Evolutionary conservation across 1,140 invertebrate genomes (phyloP).

Genomic region (Andricus grossulariae): DNA sequence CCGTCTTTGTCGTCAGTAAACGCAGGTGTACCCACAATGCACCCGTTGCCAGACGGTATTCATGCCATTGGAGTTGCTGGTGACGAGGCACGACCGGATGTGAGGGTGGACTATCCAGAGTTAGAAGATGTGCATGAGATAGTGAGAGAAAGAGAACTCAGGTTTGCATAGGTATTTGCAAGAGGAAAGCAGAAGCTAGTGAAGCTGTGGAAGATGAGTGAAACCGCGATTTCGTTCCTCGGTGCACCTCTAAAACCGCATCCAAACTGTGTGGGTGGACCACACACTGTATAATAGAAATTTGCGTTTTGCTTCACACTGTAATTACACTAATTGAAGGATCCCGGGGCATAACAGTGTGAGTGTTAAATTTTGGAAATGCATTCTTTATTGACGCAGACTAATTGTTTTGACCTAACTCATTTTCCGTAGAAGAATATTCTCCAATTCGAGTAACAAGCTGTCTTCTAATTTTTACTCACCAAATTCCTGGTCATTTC

Average conservation of each 20-base stretch:
- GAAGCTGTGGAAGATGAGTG: slow-evolving; percentile 19
- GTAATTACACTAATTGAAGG: too few relatives aligned
- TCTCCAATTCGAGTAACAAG: too few relatives aligned
- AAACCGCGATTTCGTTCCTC: slow-evolving; percentile 33
- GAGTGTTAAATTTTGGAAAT: too few relatives aligned
- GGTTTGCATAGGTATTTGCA: slow-evolving; percentile 11
- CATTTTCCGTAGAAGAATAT: too few relatives aligned
- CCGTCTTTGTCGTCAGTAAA: slow-evolving; percentile 48
- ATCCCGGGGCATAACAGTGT: too few relatives aligned
- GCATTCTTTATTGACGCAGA: too few relatives aligned
- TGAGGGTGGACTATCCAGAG: slow-evolving; percentile 43
- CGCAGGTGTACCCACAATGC: slow-evolving; percentile 64
- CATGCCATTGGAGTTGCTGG: slow-evolving; percentile 46
- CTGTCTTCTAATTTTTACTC: too few relatives aligned
- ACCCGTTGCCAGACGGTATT: slow-evolving; percentile 56
- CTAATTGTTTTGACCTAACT: too few relatives aligned
- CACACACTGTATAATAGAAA: too few relatives aligned
- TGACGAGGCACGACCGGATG: slow-evolving; percentile 48
- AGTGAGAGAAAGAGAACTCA: not conserved
- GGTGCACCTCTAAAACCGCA: slow-evolving; percentile 32
- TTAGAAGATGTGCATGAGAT: slow-evolving; percentile 34
- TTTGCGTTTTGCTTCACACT: too few relatives aligned
- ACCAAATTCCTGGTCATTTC: too few relatives aligned
- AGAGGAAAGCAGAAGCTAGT: slow-evolving; percentile 35
- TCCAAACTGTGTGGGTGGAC: slow-evolving; percentile 27